phyloP scores from a whole-genome alignment of 37 sponge, comb jelly and placozoan species.

The Chondrosia reniformis region DNA sequence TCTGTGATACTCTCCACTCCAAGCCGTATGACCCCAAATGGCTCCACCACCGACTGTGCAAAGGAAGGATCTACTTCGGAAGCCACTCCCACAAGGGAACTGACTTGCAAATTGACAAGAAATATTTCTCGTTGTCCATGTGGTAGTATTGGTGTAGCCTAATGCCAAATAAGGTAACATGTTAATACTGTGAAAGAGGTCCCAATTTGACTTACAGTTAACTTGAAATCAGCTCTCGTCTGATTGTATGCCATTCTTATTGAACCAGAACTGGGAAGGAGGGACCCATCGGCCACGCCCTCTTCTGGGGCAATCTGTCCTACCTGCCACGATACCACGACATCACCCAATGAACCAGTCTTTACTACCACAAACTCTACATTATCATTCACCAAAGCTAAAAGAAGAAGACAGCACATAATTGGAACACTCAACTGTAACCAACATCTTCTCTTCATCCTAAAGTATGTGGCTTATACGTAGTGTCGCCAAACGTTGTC shows the following conservation, averaged over 20 bases:
- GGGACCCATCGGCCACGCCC: slow-evolving; percentile 38
- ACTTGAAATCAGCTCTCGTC: slow-evolving; percentile 17
- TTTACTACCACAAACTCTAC: slow-evolving; percentile 48
- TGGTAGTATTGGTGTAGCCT: slow-evolving; percentile 60
- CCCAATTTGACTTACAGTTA: slow-evolving; percentile 45
- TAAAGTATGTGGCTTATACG: no score
- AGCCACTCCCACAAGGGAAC: slow-evolving; percentile 28
- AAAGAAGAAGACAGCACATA: neutral
- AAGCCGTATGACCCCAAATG: slow-evolving; percentile 64
- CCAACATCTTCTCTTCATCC: no score
- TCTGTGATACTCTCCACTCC: slow-evolving; percentile 7
- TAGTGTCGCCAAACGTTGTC: no score
- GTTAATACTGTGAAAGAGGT: neutral
- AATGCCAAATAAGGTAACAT: neutral
- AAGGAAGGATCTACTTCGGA: slow-evolving; percentile 30
- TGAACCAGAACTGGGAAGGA: slow-evolving; percentile 47
- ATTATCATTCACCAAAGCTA: slow-evolving; percentile 33
- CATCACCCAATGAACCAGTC: slow-evolving; percentile 44
- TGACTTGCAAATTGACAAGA: slow-evolving; percentile 39
- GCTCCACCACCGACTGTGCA: slow-evolving; percentile 53
- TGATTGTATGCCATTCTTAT: slow-evolving; percentile 13
- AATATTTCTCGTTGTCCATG: slow-evolving; percentile 63
- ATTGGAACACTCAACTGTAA: no score
- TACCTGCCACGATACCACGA: slow-evolving; percentile 50
- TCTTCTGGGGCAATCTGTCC: slow-evolving; percentile 6